Evolutionary conservation across 2,113 vertebrate species (phyloP), one percentile per base, ranked within the genome.

Genomic region (Elaphurus davidianus): DNA sequence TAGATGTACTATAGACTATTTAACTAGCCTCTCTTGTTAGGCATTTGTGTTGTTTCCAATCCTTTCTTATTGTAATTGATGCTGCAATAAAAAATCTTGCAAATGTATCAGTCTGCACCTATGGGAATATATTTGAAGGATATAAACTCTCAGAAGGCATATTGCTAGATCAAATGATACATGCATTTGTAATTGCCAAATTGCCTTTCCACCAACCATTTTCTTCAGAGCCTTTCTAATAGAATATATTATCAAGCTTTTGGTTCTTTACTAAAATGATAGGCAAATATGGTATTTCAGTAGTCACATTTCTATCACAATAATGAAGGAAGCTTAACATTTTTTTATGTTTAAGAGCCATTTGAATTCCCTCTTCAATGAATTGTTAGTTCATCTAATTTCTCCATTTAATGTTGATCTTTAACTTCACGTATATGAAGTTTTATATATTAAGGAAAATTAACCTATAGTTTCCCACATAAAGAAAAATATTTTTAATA

Each of bases 221-320:
- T 91, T 88, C 36, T 36, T 95, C 33, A 47, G 36, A 88, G 25
- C 25, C 3, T 95, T 78, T n/a, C 19, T 30, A 89, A 52, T 27
- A 82, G 59, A 67, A 71, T 59, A 36, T 86, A 91, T 81, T 96
- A 47, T 50, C 40, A 81, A 57, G 30, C 6, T 52, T 92, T 88
- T 74, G 19, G 19, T 71, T 78, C 25, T 64, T 90, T 67, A 55
- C 45, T 52, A 74, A 83, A 62, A 89, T 89, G 6, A 54, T 83
- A 86, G 19, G 40, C 47, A 64, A 85, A 84, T 86, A 43, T 78
- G 57, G 10, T 79, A 67, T 40, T 64, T 90, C 55, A 40, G 5
- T 47, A 94, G 55, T 96, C 27, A 76, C 36, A 85, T 94, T 93
- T 96, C 30, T 84, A 30, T 92, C 28, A 64, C n/a, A 81, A 82